Conservation (phyloP, 1,140 invertebrate species). For the Trachymyrmex cornetzi region DNA sequence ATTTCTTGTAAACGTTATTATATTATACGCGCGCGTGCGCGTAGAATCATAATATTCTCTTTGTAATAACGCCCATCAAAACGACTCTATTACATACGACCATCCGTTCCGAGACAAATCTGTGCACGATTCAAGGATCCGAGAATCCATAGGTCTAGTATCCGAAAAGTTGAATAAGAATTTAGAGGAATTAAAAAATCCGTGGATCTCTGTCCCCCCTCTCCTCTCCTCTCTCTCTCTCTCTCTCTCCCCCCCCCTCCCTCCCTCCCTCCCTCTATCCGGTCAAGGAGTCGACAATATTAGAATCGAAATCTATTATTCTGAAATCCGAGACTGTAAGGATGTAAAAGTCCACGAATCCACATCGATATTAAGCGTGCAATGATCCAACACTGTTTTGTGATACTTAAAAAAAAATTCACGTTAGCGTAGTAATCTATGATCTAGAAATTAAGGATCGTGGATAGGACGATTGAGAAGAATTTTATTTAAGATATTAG, state of each 20-base stretch:
- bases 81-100: conserved; percentile 58
- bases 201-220: background rate
- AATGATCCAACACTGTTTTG: conserved; percentile 38
- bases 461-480: background rate
- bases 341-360: conserved; percentile 7
- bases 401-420: conserved; percentile 40
- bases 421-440: conserved; percentile 19
- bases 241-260: no score
- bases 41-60: conserved; percentile 22
- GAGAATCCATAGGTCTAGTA: conserved; percentile 51
- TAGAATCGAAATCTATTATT: background rate
- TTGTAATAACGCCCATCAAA: conserved; percentile 68
- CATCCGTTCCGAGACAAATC: conserved; percentile 41
- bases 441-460: conserved; percentile 11
- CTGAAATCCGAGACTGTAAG: conserved; percentile 33
- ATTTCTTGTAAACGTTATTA: conserved; percentile 55
- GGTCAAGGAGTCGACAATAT: background rate
- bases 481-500: conserved; percentile 15
- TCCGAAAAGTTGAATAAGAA: background rate
- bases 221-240: no score
- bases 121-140: conserved; percentile 54
- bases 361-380: conserved; percentile 23
- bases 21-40: conserved; percentile 29
- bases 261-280: no score
- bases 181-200: conserved; percentile 6